Percentiles rank a stretch among this genome's conserved stretches.
These are phyloP conservation scores for Botia kubotai DNA, from an alignment of 2,797 vertebrate species.

Conservation along the genomic window DNA sequence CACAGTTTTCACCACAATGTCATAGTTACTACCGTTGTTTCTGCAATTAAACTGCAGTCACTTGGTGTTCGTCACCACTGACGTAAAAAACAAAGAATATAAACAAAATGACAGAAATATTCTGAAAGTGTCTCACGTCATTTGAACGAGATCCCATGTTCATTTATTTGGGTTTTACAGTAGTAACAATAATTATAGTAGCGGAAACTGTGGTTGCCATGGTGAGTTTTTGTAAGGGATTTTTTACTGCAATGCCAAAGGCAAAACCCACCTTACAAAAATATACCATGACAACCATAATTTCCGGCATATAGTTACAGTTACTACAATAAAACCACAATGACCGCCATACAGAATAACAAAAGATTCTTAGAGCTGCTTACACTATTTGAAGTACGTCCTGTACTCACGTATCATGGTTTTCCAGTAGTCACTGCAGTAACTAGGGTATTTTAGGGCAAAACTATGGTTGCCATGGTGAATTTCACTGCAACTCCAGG, in stretches of 20 bases:
- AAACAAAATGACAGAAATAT: constrained; percentile 26
- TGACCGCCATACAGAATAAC: not conserved
- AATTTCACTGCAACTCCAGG: not conserved
- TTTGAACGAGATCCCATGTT: constrained; percentile 9
- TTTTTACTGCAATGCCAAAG: not conserved
- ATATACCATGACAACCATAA: not conserved
- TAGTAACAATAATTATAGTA: constrained; percentile 19
- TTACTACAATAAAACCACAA: not conserved
- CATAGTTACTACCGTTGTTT: constrained; percentile 20
- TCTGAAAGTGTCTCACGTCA: not conserved
- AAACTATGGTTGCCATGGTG: constrained; percentile 17
- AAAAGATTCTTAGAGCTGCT: not conserved
- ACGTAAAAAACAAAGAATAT: constrained; percentile 8
- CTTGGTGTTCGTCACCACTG: constrained; percentile 25
- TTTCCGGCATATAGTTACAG: not conserved
- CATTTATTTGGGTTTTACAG: constrained; percentile 28
- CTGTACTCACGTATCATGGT: not conserved
- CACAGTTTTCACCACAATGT: constrained; percentile 7
- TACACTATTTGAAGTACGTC: constrained; percentile 12
- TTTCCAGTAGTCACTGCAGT: constrained; percentile 11
- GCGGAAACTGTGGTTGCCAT: constrained; percentile 15
- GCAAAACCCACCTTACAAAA: not conserved
- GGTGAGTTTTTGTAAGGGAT: constrained; percentile 1
- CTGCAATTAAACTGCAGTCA: constrained; percentile 36
- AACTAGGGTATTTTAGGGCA: not conserved